phyloP scores from a whole-genome alignment of 2,797 vertebrate species.

The Sebastes miniatus region DNA sequence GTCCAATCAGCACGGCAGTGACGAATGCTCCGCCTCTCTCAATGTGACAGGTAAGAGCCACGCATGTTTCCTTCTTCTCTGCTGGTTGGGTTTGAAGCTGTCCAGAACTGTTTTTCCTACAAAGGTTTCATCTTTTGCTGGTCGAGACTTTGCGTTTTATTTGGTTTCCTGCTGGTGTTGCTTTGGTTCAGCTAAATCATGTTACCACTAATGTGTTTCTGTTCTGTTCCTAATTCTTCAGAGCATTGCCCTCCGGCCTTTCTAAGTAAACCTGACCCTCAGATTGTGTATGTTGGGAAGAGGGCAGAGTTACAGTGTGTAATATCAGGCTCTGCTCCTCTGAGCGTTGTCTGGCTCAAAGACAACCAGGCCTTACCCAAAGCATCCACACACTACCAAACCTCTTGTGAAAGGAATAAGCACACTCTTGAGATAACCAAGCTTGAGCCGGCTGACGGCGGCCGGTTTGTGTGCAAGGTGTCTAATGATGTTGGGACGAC shows the following conservation, averaged over 20 bases:
- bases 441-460: slow-evolving; percentile 80
- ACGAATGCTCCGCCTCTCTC: slow-evolving; percentile 89
- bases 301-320: slow-evolving; percentile 86
- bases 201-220: slow-evolving; percentile 58
- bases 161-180: background rate
- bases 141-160: background rate
- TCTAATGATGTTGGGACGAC: slow-evolving; percentile 88
- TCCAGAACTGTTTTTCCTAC: background rate
- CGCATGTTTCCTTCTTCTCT: background rate
- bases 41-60: slow-evolving; percentile 89
- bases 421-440: slow-evolving; percentile 85
- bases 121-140: background rate
- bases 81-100: slow-evolving; percentile 16
- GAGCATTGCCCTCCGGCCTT: slow-evolving; percentile 88
- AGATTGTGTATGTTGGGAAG: slow-evolving; percentile 90
- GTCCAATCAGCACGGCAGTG: slow-evolving; percentile 90
- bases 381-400: slow-evolving; percentile 76
- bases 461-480: slow-evolving; percentile 87
- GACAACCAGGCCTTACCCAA: slow-evolving; percentile 76
- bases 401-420: slow-evolving; percentile 84
- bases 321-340: slow-evolving; percentile 86
- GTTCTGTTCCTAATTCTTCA: slow-evolving; percentile 71
- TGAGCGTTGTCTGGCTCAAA: slow-evolving; percentile 89
- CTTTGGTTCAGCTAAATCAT: background rate
- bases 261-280: slow-evolving; percentile 87